A percentile compares a stretch with the other conserved stretches of the same genome.
These are phyloP conservation scores for Yponomeuta evonymella DNA, from an alignment of 2,888 invertebrate species.

Conservation along the genomic window DNA sequence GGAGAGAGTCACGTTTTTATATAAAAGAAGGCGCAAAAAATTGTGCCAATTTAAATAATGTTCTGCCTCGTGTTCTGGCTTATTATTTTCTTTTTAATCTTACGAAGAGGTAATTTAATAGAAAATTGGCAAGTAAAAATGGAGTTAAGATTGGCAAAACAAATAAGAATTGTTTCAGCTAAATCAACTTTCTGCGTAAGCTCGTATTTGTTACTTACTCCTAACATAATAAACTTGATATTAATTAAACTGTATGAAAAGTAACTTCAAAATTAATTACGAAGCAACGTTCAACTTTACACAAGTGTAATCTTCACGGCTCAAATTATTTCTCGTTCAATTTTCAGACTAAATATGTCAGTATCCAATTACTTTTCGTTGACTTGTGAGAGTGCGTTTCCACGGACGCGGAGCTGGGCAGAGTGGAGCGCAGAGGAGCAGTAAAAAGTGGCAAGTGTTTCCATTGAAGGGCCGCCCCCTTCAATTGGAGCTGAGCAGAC, in stretches of 20 bases:
- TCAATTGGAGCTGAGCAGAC: too few species aligned
- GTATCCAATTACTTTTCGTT: slow-evolving; percentile 20
- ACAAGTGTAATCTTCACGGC: slow-evolving; percentile 28
- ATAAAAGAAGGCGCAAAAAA: slow-evolving; percentile 41
- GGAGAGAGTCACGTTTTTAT: slow-evolving; percentile 49
- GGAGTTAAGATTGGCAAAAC: slow-evolving; percentile 14
- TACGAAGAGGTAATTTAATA: not conserved
- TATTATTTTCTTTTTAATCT: slow-evolving; percentile 20
- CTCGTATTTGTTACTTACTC: slow-evolving; percentile 2
- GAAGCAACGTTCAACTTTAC: slow-evolving; percentile 41
- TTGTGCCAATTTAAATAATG: slow-evolving; percentile 48
- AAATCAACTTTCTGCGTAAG: not conserved
- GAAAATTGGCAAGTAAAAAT: not conserved
- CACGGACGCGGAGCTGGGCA: too few species aligned
- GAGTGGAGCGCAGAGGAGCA: too few species aligned
- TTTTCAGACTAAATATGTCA: not conserved
- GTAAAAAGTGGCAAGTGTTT: too few species aligned
- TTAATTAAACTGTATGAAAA: slow-evolving; percentile 28
- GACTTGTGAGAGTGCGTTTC: too few species aligned
- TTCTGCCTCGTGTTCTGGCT: slow-evolving; percentile 26
- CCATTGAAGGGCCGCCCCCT: too few species aligned
- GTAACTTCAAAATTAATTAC: slow-evolving; percentile 42
- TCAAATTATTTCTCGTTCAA: slow-evolving; percentile 7
- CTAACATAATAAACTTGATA: slow-evolving; percentile 17
- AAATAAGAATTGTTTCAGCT: not conserved